Evolutionary conservation across 2,113 vertebrate species (phyloP).

Genomic region (Mastomys natalensis): DNA sequence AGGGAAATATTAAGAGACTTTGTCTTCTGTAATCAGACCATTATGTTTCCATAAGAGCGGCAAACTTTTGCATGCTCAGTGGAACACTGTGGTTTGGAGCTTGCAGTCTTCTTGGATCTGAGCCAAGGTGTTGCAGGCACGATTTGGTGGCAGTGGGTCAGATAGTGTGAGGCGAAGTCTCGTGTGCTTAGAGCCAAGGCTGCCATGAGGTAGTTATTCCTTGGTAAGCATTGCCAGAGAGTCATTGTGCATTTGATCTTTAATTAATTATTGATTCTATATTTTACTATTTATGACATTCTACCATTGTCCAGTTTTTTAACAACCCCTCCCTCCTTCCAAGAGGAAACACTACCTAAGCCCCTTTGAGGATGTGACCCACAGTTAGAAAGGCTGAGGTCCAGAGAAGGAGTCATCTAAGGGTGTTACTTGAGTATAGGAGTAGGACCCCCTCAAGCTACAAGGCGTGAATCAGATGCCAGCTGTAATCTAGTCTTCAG

Average conservation of each 20-base stretch:
- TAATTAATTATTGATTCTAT: background rate
- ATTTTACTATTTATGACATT: background rate
- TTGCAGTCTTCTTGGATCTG: too few species aligned
- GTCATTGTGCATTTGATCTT: background rate
- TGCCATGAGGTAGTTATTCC: background rate
- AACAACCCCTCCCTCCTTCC: background rate
- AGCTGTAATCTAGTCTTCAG: background rate
- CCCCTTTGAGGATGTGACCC: background rate
- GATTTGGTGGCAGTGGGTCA: background rate
- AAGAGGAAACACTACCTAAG: background rate
- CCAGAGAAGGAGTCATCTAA: background rate
- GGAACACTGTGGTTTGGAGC: background rate
- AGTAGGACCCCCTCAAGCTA: background rate
- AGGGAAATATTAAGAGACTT: background rate
- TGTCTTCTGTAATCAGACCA: background rate
- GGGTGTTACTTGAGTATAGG: background rate
- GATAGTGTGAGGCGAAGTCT: background rate
- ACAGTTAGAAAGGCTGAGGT: background rate
- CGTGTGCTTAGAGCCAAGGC: background rate
- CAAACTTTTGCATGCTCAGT: background rate
- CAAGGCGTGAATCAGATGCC: background rate
- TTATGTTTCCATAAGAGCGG: background rate
- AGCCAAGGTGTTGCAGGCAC: background rate
- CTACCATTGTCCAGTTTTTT: background rate
- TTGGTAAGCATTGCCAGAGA: background rate